Evolutionary conservation across 2,113 vertebrate species (phyloP).

Genomic region (Elanus axillaris): DNA sequence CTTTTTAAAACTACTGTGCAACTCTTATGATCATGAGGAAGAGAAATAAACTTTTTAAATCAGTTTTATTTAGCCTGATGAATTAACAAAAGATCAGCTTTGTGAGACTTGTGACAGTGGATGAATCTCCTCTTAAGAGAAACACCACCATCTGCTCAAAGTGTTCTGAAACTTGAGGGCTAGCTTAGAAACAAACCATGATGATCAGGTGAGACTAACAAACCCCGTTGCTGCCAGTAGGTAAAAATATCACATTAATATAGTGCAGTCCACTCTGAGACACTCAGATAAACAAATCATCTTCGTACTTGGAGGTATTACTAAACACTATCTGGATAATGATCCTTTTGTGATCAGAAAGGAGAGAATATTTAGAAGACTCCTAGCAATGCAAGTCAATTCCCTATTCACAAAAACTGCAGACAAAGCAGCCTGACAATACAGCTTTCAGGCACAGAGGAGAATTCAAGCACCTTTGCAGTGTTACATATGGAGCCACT

Average conservation of each 20-base stretch:
- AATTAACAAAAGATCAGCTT: neutral
- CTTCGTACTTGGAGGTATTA: too few species aligned
- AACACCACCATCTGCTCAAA: accelerated
- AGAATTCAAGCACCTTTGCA: accelerated
- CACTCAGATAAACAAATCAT: accelerated
- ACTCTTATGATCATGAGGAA: neutral
- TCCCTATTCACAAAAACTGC: neutral
- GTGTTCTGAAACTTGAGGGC: neutral
- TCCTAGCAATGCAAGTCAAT: neutral
- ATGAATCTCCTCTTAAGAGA: neutral
- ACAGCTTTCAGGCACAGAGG: neutral
- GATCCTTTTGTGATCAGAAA: neutral
- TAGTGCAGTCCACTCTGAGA: neutral
- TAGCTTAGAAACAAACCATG: neutral
- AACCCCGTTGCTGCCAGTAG: neutral
- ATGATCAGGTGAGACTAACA: neutral
- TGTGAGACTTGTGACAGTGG: neutral
- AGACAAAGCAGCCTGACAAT: neutral
- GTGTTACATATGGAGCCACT: accelerated
- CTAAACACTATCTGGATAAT: neutral
- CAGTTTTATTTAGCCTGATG: neutral
- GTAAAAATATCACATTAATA: neutral
- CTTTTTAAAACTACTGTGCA: neutral
- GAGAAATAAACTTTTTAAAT: conserved; percentile 22
- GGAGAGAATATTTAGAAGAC: too few species aligned